Base-by-base conservation (phyloP, 2,797 vertebrate genomes). In the Petrocephalus schoutedeni region DNA sequence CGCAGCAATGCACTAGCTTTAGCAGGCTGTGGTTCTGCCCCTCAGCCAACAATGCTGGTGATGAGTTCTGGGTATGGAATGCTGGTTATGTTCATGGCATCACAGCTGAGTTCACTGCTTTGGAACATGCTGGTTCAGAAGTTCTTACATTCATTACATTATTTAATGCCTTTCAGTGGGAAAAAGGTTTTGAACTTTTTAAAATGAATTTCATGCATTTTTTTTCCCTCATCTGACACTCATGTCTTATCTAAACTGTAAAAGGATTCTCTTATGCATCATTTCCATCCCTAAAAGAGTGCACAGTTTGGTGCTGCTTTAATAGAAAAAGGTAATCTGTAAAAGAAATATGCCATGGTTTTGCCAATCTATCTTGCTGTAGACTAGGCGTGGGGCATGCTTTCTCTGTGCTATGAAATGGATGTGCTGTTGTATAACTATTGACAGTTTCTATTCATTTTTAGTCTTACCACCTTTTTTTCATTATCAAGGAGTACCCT, bases 301-400 rank as follows among this genome's bases (percentile, higher is more conserved):
- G 32, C 1, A 59, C 21, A 58, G 84, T 58, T 36, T 23, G 23
- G 32, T 41, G 28, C 54, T 41, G 6, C 84, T 86, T 58, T 36
- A 58, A 41, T 32, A 58, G 84, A 58, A 86, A 86, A 86, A 86
- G 56, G 84, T 86, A 86, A 86, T 86, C 84, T 16, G 84, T 58
- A 58, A 58, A 32, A 86, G 84, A 86, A 58, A 86, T 86, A 86
- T 58, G 56, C n/a, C 54, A 51, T 84, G 36, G 41, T 84, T 88
- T 88, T 32, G 49, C 77, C 77, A 88, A 83, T 88, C 87, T 45
- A 61, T 80, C 87, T 61, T 21, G 77, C 57, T 74, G 57, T 64
- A 88, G 36, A 59, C 57, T 32, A 83, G 77, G 41, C 21, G 12
- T n/a, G 87, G 87, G 19, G 7, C 19, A n/a, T 28, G 36, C 14